Conservation (phyloP, 2,113 vertebrate species). For the Colossoma macropomum region DNA sequence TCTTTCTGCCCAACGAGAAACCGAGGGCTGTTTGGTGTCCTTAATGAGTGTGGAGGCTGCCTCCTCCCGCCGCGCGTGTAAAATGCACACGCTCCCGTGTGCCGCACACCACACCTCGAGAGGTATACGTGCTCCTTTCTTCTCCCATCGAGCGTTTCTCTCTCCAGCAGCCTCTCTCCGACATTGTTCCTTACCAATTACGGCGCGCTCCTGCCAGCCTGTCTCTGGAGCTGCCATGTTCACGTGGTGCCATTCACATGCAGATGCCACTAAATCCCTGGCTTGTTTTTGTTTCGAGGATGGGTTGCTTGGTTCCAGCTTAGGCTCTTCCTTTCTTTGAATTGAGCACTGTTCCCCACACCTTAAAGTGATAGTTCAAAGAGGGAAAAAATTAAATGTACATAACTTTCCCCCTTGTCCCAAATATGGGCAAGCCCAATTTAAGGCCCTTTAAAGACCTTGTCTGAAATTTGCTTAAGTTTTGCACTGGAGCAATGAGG, state of each 20-base stretch:
- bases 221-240: conserved; percentile 63
- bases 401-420: no score
- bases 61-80: background rate
- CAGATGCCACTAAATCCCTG: conserved; percentile 89
- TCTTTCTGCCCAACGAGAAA: conserved; percentile 10
- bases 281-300: conserved; percentile 47
- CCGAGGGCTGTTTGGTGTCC: background rate
- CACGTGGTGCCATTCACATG: conserved; percentile 87
- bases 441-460: no score
- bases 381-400: background rate
- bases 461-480: no score
- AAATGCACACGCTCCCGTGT: conserved; percentile 16
- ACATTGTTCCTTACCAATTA: conserved; percentile 76
- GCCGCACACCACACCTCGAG: conserved; percentile 40
- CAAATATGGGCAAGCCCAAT: no score
- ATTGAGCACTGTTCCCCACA: background rate
- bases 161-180: conserved; percentile 28
- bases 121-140: conserved; percentile 49
- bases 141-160: conserved; percentile 29
- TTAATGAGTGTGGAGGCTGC: conserved; percentile 17
- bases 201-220: conserved; percentile 68
- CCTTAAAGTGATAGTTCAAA: background rate
- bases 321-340: background rate
- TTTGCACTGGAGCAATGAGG: no score
- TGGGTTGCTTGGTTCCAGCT: background rate